phyloP scores from a whole-genome alignment of 2,113 vertebrate genomes.

The Smithornis capensis region DNA sequence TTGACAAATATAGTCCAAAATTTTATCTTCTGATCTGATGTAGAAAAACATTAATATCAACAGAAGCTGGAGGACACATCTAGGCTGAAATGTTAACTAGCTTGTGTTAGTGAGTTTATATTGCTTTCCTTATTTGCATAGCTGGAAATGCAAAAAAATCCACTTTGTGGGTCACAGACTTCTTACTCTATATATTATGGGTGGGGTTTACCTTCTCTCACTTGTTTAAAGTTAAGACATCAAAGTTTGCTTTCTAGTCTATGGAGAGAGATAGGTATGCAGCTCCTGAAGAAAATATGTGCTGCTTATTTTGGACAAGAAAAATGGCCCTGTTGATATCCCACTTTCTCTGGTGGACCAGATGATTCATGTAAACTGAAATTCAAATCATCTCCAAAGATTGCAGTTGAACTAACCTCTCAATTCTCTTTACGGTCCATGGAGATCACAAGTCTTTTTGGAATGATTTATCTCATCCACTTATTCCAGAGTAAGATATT shows the following conservation, averaged over 20 bases:
- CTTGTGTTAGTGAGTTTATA: background rate
- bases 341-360: background rate
- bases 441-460: background rate
- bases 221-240: background rate
- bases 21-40: background rate
- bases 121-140: background rate
- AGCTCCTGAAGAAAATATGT: background rate
- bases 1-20: background rate
- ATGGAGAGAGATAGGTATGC: background rate
- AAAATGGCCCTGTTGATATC: background rate
- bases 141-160: background rate
- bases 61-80: background rate
- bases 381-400: background rate
- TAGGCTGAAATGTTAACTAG: background rate
- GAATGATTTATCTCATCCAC: background rate
- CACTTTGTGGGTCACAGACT: background rate
- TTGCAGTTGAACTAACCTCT: background rate
- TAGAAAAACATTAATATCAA: background rate
- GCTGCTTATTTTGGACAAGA: background rate
- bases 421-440: background rate
- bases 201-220: background rate
- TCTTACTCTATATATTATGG: background rate
- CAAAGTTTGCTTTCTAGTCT: background rate
- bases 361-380: background rate
- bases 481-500: background rate